A percentile compares a stretch with the other conserved stretches of the same genome.
These are phyloP conservation scores for Telmatherina bonti DNA, from an alignment of 2,797 vertebrate species.

Conservation along the genomic window DNA sequence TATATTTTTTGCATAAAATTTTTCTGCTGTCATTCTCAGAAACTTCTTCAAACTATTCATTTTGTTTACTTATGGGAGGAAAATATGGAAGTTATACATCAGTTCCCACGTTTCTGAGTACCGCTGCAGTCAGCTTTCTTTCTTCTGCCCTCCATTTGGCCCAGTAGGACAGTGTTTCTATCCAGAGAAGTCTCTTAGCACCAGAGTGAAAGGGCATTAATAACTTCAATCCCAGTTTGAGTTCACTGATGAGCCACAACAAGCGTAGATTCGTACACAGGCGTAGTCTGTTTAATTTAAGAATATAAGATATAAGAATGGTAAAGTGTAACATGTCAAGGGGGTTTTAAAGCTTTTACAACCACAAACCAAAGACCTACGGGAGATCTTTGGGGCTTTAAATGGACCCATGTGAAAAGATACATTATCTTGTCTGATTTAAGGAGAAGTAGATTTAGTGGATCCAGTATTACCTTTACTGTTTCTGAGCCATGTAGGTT, in stretches of 20 bases:
- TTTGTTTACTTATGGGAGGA: neutral
- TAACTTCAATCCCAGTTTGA: conserved; percentile 52
- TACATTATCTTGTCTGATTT: neutral
- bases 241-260: conserved; percentile 35
- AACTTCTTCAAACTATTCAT: neutral
- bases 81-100: conserved; percentile 10
- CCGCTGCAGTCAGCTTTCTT: conserved; percentile 18
- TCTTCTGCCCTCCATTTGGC: conserved; percentile 56
- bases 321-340: neutral
- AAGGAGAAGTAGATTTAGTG: too few relatives aligned
- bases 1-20: neutral
- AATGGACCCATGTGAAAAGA: neutral
- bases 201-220: conserved; percentile 61
- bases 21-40: neutral
- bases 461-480: neutral
- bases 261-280: neutral
- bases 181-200: conserved; percentile 68
- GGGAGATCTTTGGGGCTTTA: too few relatives aligned
- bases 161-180: conserved; percentile 56
- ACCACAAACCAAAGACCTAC: too few relatives aligned
- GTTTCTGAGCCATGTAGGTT: neutral
- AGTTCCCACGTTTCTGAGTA: conserved; percentile 64
- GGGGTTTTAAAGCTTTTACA: neutral
- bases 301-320: neutral
- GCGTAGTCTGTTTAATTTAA: neutral